Evolutionary conservation across 1,140 invertebrate species (phyloP).

Genomic region (Platorchestia sp.): DNA sequence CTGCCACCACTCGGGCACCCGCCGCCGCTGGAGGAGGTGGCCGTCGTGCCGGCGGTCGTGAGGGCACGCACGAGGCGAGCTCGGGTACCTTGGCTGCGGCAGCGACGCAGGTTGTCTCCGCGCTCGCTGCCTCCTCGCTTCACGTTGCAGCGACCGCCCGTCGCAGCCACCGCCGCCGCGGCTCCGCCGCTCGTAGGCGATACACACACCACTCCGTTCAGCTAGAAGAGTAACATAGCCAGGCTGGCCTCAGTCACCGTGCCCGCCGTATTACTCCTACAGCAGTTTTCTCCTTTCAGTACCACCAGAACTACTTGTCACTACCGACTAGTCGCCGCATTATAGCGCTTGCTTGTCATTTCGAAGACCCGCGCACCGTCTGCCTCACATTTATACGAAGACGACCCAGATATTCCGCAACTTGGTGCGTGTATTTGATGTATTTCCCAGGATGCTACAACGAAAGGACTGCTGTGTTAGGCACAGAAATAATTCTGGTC

Average conservation of each 20-base stretch:
- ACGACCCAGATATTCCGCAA: background rate
- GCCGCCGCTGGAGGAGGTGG: constrained; percentile 67
- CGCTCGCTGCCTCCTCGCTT: constrained; percentile 69
- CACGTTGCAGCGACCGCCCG: constrained; percentile 62
- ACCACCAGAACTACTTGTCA: background rate
- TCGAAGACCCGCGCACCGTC: background rate
- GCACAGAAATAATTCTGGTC: too few species aligned
- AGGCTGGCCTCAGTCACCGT: background rate
- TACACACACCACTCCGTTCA: constrained; percentile 84
- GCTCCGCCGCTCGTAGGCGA: constrained; percentile 74
- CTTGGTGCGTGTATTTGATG: background rate
- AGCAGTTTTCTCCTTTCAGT: background rate
- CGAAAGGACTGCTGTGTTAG: background rate
- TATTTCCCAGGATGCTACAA: background rate
- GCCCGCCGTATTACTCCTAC: background rate
- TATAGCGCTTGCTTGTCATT: background rate
- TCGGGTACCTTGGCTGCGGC: constrained; percentile 88
- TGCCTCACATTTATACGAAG: background rate
- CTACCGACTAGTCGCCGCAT: background rate
- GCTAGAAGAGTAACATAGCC: constrained; percentile 73
- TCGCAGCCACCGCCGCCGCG: background rate
- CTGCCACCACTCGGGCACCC: background rate
- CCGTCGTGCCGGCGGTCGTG: constrained; percentile 72
- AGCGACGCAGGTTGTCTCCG: constrained; percentile 76
- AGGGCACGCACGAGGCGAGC: constrained; percentile 70